Conservation (phyloP, 2,797 vertebrate genomes). For the Sebastes variabilis region DNA sequence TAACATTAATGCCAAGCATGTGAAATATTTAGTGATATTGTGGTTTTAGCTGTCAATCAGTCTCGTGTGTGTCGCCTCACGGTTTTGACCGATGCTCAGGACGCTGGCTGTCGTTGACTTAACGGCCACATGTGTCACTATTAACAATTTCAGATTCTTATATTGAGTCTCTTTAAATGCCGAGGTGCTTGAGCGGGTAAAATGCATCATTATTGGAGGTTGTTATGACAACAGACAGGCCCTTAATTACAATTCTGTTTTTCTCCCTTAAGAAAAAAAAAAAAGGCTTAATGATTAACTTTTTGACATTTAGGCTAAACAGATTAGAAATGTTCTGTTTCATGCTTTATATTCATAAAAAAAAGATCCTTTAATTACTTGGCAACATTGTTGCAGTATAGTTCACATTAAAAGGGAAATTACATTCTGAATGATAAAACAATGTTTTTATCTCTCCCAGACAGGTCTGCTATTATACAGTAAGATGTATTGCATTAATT, state of each 20-base stretch:
- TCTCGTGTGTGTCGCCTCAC: no score
- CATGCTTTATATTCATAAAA: neutral
- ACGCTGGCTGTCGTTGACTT: no score
- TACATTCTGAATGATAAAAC: conserved; percentile 8
- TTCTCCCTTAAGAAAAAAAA: conserved; percentile 12
- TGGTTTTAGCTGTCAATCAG: no score
- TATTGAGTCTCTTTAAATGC: neutral
- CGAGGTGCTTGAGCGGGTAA: neutral
- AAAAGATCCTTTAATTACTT: conserved; percentile 19
- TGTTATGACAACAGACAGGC: conserved; percentile 19
- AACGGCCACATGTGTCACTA: no score
- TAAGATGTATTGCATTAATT: conserved; percentile 4
- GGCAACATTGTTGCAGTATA: neutral
- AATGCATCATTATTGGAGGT: conserved; percentile 22
- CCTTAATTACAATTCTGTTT: conserved; percentile 44
- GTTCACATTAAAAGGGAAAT: conserved; percentile 22
- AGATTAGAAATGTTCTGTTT: conserved; percentile 29
- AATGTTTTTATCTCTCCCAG: neutral
- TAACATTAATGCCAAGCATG: fast-evolving
- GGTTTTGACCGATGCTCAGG: no score
- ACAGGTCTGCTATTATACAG: neutral
- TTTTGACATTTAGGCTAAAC: conserved; percentile 30
- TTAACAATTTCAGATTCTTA: no score
- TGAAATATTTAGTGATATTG: no score
- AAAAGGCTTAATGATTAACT: conserved; percentile 28